Evolutionary conservation across 2,888 invertebrate genomes (phyloP), one percentile per base, ranked within the genome.

Genomic region (Lithophane socia): DNA sequence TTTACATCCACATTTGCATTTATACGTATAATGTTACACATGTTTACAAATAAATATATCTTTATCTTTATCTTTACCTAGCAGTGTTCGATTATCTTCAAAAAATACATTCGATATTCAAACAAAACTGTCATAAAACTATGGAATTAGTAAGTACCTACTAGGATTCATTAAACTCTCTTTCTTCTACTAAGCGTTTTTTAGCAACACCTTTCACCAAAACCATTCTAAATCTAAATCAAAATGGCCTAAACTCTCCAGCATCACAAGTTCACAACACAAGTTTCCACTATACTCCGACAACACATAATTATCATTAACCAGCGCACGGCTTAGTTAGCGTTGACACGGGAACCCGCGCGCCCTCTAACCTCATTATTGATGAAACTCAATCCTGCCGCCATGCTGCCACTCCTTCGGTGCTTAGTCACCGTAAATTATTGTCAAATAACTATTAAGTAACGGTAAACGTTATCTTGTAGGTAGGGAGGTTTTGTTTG

Each of bases 361-460:
- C 89, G 88, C 87, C 90, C 91, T 89, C 81, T 92, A 92, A 92
- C 93, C 92, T 93, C 93, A 92, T 93, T 93, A 93, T 90, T 90
- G 91, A 88, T 85, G 93, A 90, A 93, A 93, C 91, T 90, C 90
- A 88, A 93, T 91, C 91, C 87, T 86, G 83, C 77, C 82, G 82
- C 80, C 86, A 86, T 83, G 82, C 77, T 78, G 84, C 80, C 88
- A 74, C 85, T 86, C 84, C 81, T 85, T 82, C 85, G 80, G 69
- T 88, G 81, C 86, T 87, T 84, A 88, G 88, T 89, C 86, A 86
- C 75, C 83, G 86, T 87, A 87, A 87, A 87, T 88, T 90, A 89
- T 91, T 88, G 90, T 87, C 87, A 87, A 89, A 86, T 87, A 89
- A 86, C 84, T 88, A 87, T 86, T 88, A 84, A 79, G 80, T 88